Evolutionary conservation across 2,797 vertebrate genomes (phyloP), one percentile per base, ranked within the genome.

Genomic region (Ispidina picta): DNA sequence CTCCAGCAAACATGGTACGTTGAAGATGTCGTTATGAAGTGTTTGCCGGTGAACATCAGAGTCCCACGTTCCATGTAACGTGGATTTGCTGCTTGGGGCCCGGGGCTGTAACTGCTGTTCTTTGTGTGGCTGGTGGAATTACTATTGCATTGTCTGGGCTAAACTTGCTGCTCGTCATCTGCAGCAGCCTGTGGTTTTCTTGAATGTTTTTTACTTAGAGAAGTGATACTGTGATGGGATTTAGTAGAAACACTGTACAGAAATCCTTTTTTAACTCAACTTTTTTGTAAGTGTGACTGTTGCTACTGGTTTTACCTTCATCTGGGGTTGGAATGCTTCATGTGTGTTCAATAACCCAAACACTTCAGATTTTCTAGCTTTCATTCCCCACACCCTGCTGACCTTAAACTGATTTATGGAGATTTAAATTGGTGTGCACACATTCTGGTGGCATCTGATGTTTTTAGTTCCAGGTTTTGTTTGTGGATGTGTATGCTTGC

Each of bases 1-100:
- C 97, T 98, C 98, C 98, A 99, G 98, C 98, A 99, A 99, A 99
- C 97, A 99, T 98, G 99, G 99, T 99, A 98, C 8, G 91, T 89
- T 8, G 8, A 65, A 39, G 5, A 0, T 19, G 43, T 15, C 13
- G 3, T 9, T 3, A 6, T 14, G 39, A 23, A 46, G 37, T 46
- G 6, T 13, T 21, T 13, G 25, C 8, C 1, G 14, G 37, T 39
- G 37, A 39, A 39, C 37, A 39, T 39, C 37, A 15, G 37, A 39
- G 6, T 39, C 37, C 37, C 37, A 39, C 37, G 14, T 39, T 39
- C 37, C 37, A 15, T 8, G 3, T 9, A 20, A 44, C 19, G 23
- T 26, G 9, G 48, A 25, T 15, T 26, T 26, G 48, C 48, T 51
- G 25, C 48, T 26, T 26, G 12, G n/a, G 28, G 37, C 15, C 10